These are phyloP conservation scores for Cynopterus brachyotis DNA, from an alignment of 2,113 vertebrate species.

Conservation along the genomic window DNA sequence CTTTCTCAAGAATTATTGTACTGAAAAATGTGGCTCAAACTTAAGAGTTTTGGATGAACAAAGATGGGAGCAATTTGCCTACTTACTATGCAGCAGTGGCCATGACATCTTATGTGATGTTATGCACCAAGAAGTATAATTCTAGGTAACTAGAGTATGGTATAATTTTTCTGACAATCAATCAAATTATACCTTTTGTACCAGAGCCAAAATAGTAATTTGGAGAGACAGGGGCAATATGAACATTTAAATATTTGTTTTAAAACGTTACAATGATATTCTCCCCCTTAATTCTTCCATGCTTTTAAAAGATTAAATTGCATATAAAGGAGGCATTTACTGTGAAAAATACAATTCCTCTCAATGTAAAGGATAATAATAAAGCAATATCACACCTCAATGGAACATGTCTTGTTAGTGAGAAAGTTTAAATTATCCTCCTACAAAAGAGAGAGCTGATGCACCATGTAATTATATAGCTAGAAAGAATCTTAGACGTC, in stretches of 20 bases:
- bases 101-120: neutral
- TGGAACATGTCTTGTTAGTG: neutral
- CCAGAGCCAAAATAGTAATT: slow-evolving; percentile 25
- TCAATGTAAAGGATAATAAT: neutral
- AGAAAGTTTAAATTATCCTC: neutral
- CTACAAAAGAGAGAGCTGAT: neutral
- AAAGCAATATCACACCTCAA: neutral
- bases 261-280: neutral
- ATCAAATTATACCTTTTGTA: slow-evolving; percentile 1
- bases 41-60: neutral
- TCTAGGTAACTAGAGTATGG: neutral
- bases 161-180: slow-evolving; percentile 34
- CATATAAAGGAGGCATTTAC: neutral
- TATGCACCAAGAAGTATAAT: neutral
- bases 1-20: neutral
- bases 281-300: neutral
- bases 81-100: neutral
- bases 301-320: neutral
- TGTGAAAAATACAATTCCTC: neutral
- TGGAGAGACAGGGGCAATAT: neutral
- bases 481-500: neutral
- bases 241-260: slow-evolving; percentile 48
- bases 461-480: neutral
- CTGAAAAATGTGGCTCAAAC: neutral
- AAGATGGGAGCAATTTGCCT: neutral